phyloP scores from a whole-genome alignment of 2,797 vertebrate species.

The Pangasius macronema region DNA sequence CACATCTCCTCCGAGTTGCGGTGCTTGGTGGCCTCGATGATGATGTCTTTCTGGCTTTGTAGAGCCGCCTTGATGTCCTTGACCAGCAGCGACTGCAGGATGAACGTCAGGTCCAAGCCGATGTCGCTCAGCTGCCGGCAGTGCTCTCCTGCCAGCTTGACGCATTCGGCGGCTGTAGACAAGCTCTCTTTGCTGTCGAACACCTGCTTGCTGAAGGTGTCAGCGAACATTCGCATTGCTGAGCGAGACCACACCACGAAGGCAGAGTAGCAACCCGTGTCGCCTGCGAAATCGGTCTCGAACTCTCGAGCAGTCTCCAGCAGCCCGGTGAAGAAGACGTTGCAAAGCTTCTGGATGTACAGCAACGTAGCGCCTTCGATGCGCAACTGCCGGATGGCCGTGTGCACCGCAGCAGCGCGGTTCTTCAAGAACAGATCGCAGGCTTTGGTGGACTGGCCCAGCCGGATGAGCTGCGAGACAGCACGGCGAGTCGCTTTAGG shows the following conservation, averaged over 20 bases:
- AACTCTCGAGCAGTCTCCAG: slow-evolving; percentile 97
- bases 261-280: slow-evolving; percentile 94
- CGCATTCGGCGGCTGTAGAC: slow-evolving; percentile 92
- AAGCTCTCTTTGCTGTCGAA: slow-evolving; percentile 98
- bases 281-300: slow-evolving; percentile 90
- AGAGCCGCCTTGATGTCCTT: slow-evolving; percentile 91
- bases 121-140: slow-evolving; percentile 94
- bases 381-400: slow-evolving; percentile 92
- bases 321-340: slow-evolving; percentile 96
- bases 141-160: slow-evolving; percentile 96
- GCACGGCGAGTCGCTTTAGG: slow-evolving; percentile 91
- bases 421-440: slow-evolving; percentile 96
- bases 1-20: slow-evolving; percentile 99
- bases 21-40: slow-evolving; percentile 97
- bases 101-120: slow-evolving; percentile 95
- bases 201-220: slow-evolving; percentile 96
- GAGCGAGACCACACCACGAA: slow-evolving; percentile 95
- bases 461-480: slow-evolving; percentile 92
- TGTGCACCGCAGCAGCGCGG: slow-evolving; percentile 89
- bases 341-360: slow-evolving; percentile 98
- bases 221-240: slow-evolving; percentile 92
- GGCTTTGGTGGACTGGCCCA: slow-evolving; percentile 96
- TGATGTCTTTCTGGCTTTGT: slow-evolving; percentile 94
- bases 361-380: slow-evolving; percentile 96
- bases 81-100: slow-evolving; percentile 89